Evolutionary conservation across 2,113 vertebrate genomes (phyloP).

Genomic region (Psittacula cyanocephala): DNA sequence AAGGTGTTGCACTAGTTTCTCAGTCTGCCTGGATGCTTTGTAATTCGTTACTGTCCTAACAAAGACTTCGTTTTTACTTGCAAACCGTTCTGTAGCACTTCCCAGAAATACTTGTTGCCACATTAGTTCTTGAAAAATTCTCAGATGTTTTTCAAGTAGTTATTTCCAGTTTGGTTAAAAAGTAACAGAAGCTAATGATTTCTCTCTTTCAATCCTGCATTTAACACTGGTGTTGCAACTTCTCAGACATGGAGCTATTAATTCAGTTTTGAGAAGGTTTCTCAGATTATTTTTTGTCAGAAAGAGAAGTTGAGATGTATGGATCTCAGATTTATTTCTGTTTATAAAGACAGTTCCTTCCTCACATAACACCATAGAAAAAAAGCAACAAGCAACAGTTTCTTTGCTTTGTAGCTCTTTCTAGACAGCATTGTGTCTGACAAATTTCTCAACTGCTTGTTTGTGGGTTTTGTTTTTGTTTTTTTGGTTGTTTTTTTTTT

Average conservation of each 20-base stretch:
- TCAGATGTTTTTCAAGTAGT: not conserved
- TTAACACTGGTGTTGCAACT: not conserved
- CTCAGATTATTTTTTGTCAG: not conserved
- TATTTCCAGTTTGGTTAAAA: not conserved
- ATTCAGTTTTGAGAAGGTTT: not conserved
- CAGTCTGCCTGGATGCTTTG: not conserved
- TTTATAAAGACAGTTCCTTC: not conserved
- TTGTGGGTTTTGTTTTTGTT: not conserved
- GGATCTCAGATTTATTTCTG: not conserved
- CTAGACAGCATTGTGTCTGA: not conserved
- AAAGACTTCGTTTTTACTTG: not conserved
- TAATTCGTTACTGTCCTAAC: not conserved
- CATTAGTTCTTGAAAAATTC: not conserved
- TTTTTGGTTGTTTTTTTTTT: not conserved
- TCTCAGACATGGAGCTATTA: not conserved
- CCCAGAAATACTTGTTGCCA: not conserved
- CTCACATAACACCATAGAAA: not conserved
- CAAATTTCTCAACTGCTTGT: not conserved
- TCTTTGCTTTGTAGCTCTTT: not conserved
- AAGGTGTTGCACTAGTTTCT: not conserved
- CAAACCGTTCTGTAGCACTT: not conserved
- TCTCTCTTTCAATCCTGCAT: not conserved
- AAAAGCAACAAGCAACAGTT: not conserved
- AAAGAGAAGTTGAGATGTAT: not conserved
- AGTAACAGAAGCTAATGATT: not conserved